Evolutionary conservation across 1,140 invertebrate species (phyloP), one percentile per base, ranked within the genome.

Genomic region (Meloidogyne hapla): DNA sequence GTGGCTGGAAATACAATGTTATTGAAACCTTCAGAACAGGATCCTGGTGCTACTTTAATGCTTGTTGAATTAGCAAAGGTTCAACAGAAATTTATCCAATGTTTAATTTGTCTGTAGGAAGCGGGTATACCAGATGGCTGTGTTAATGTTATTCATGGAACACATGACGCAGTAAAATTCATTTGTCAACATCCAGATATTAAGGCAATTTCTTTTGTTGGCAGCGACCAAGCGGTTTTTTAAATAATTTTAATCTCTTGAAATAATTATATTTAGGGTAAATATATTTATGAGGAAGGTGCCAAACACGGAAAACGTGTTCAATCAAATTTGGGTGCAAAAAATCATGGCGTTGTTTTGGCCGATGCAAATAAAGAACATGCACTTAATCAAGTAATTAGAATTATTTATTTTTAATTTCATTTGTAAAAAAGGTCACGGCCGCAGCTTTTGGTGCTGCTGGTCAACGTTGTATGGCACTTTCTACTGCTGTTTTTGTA

Each of bases 251-350:
- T 15, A 25, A n/a, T 10, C 5, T 18, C n/a, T 33, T 67, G 9
- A 0, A 56, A 26, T 15, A 23, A 21, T 61, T 21, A 8, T 40
- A 88, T 88, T 67, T 82, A 92, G 92, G 96, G 96, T 40, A 93
- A 94, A 88, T 93, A 99, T 85, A 99, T 99, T 84, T 99, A 98
- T 88, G 92, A 93, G 81, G 90, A 94, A 81, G 94, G 94, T 66
- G 92, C 92, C 12, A 91, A 91, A 81, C 92, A 92, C 87, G 95
- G 96, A 15, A 99, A 99, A 88, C 91, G 96, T 63, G 95, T 99
- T 0, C 96, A 99, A 88, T 94, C 93, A 66, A 98, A 99, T 87
- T 95, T 98, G 94, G 96, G 96, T 25, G 96, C 97, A 1, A 99
- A 99, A 89, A 99, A 99, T 88, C 97, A 99, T 88, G 96, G 96